These are phyloP conservation scores for Orthonevra nobilis DNA, from an alignment of 2,888 invertebrate genomes.

Conservation along the genomic window DNA sequence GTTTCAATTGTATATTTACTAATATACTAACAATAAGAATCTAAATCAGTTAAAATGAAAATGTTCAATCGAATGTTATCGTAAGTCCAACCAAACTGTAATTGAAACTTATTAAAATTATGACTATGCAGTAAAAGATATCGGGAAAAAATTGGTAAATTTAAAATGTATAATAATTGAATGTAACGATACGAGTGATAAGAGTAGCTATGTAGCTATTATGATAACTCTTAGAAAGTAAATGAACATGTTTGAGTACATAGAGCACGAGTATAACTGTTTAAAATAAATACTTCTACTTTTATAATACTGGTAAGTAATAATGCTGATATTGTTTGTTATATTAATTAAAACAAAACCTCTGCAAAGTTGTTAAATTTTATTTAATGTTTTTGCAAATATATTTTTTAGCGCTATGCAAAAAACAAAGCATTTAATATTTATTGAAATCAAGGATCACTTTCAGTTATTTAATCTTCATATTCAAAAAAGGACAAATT, in stretches of 20 bases:
- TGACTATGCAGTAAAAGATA: neutral
- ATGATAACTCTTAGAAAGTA: constrained; percentile 6
- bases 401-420: too few species aligned
- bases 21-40: too few species aligned
- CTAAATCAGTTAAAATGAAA: too few species aligned
- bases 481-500: too few species aligned
- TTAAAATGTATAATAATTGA: too few species aligned
- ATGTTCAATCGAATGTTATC: too few species aligned
- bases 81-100: too few species aligned
- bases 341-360: neutral
- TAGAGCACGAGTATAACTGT: neutral
- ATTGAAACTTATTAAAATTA: too few species aligned
- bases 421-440: too few species aligned
- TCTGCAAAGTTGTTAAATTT: constrained; percentile 5
- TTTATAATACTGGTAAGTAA: constrained; percentile 44
- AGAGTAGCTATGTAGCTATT: neutral
- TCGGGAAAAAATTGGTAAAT: neutral
- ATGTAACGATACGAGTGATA: neutral
- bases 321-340: constrained; percentile 1
- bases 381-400: constrained; percentile 14
- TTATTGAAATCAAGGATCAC: constrained; percentile 5
- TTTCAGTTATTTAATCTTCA: too few species aligned
- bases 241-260: neutral
- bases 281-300: constrained; percentile 19
- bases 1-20: too few species aligned